A percentile compares a stretch with the other conserved stretches of the same genome.
Evolutionary conservation across 2,888 invertebrate species (phyloP).

Genomic region (Brenthis ino): DNA sequence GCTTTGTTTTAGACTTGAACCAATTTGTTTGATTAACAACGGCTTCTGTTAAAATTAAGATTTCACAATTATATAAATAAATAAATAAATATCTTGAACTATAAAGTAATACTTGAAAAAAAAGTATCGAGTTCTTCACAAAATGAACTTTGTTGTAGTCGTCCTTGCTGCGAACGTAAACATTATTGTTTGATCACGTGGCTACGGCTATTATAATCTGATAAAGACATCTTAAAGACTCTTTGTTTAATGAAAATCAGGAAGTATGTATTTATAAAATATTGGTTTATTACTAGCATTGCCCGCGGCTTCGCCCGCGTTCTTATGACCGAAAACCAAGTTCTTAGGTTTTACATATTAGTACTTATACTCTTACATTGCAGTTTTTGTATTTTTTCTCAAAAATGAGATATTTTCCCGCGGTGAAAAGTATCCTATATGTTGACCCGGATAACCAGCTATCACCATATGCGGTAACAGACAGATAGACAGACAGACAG

Average conservation of each 20-base stretch:
- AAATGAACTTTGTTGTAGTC: slow-evolving; percentile 52
- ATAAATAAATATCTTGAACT: slow-evolving; percentile 8
- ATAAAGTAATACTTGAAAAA: slow-evolving; percentile 44
- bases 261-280: background rate
- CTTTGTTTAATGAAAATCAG: slow-evolving; percentile 8
- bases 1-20: background rate
- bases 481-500: too few relatives aligned
- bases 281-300: background rate
- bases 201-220: slow-evolving; percentile 68
- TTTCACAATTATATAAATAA: slow-evolving; percentile 15
- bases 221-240: slow-evolving; percentile 49
- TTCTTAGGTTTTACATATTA: too few relatives aligned
- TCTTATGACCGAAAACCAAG: too few relatives aligned
- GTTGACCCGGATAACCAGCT: too few relatives aligned
- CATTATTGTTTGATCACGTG: slow-evolving; percentile 78
- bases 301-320: too few relatives aligned
- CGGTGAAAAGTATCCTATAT: too few relatives aligned
- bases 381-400: too few relatives aligned
- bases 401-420: too few relatives aligned
- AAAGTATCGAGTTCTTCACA: slow-evolving; percentile 52
- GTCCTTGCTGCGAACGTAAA: slow-evolving; percentile 72
- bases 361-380: too few relatives aligned
- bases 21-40: slow-evolving; percentile 10
- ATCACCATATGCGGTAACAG: too few relatives aligned
- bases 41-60: slow-evolving; percentile 26